phyloP scores from a whole-genome alignment of 1,140 invertebrate genomes.

The Aleiodes sp. region DNA sequence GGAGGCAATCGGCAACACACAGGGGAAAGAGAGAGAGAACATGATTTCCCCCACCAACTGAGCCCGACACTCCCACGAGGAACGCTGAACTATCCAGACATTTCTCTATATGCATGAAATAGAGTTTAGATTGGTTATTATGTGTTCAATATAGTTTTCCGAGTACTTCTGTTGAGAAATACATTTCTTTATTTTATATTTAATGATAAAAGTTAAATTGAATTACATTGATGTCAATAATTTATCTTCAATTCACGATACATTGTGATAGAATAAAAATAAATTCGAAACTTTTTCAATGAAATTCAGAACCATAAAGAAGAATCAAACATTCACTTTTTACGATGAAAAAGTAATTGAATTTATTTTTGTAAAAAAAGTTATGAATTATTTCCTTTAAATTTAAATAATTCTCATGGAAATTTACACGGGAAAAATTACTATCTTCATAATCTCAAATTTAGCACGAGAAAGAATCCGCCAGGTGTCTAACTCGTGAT shows the following conservation, averaged over 20 bases:
- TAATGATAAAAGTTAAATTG: neutral
- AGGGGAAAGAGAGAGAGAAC: neutral
- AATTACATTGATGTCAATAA: neutral
- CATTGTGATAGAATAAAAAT: too few species aligned
- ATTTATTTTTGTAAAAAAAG: too few species aligned
- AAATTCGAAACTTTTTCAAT: slow-evolving; percentile 1
- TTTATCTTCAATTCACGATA: too few species aligned
- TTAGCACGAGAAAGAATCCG: too few species aligned
- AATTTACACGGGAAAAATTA: too few species aligned
- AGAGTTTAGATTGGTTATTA: slow-evolving; percentile 6
- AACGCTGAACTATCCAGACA: slow-evolving; percentile 1
- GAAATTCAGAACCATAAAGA: neutral
- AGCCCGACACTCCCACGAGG: neutral
- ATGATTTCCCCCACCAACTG: neutral
- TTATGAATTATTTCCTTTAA: too few species aligned
- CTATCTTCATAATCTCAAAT: too few species aligned
- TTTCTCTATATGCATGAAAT: neutral
- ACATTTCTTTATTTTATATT: neutral
- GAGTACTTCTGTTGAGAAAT: neutral
- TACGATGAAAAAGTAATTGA: too few species aligned
- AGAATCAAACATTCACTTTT: too few species aligned
- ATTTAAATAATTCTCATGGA: too few species aligned
- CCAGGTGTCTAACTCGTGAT: too few species aligned
- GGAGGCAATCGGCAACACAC: neutral
- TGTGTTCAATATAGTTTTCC: neutral